Conservation (phyloP, 2,797 vertebrate species). For the Anas georgica region DNA sequence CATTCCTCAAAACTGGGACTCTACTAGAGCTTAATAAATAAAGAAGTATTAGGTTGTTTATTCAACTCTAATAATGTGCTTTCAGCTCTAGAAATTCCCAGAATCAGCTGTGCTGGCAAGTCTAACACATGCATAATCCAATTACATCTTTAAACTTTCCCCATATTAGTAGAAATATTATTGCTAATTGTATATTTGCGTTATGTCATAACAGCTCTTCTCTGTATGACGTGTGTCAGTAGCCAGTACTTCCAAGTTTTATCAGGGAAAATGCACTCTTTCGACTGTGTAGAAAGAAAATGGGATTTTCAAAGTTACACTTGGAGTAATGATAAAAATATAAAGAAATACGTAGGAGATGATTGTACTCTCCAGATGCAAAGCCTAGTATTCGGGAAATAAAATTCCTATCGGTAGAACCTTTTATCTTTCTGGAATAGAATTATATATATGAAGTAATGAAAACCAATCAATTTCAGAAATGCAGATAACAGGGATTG, state of each 20-base stretch:
- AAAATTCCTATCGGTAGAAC: neutral
- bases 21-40: too few relatives aligned
- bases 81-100: neutral
- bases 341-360: neutral
- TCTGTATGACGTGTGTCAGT: neutral
- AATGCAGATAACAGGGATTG: too few relatives aligned
- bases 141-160: neutral
- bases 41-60: neutral
- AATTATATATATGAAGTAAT: neutral
- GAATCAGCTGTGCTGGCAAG: neutral
- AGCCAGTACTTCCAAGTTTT: neutral
- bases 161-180: neutral
- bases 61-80: neutral
- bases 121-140: neutral
- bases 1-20: neutral
- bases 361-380: neutral
- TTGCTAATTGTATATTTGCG: neutral
- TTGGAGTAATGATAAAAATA: neutral
- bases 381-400: neutral
- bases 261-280: neutral
- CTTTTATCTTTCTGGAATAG: neutral
- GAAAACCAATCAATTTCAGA: neutral
- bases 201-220: neutral
- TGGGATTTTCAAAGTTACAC: neutral
- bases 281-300: neutral